Conservation (phyloP, 2,113 vertebrate species). For the Pygathrix nemaeus region DNA sequence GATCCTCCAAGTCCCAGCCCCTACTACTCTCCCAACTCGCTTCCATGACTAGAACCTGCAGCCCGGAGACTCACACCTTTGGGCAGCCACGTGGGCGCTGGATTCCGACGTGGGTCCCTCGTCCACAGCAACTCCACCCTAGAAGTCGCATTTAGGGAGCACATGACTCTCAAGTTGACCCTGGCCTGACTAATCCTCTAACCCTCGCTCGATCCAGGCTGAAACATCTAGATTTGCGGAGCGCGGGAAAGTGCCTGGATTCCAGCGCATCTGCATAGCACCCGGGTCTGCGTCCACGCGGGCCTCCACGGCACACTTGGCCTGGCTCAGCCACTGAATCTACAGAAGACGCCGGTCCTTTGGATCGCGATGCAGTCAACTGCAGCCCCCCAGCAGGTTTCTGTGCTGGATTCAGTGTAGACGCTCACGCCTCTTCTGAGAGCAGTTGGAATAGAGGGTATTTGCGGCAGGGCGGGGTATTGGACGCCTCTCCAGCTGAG, state of each 20-base stretch:
- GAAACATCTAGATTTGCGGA: background rate
- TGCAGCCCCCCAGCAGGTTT: background rate
- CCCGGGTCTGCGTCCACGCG: background rate
- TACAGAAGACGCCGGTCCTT: background rate
- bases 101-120: background rate
- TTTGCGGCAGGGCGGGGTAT: background rate
- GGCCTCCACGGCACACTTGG: background rate
- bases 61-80: background rate
- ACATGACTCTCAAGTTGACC: background rate
- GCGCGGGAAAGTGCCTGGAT: background rate
- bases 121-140: background rate
- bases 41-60: background rate
- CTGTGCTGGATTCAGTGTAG: background rate
- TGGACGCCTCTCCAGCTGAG: background rate
- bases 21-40: background rate
- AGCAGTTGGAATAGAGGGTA: background rate
- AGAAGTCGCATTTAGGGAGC: background rate
- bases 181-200: background rate
- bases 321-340: background rate
- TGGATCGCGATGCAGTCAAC: background rate
- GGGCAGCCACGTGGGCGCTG: background rate
- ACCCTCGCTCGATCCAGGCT: background rate
- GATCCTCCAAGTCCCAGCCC: background rate
- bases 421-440: background rate
- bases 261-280: background rate